Evolutionary conservation across 1,140 invertebrate species (phyloP), one percentile per base, ranked within the genome.

Genomic region (Ostrea denselamellosa): DNA sequence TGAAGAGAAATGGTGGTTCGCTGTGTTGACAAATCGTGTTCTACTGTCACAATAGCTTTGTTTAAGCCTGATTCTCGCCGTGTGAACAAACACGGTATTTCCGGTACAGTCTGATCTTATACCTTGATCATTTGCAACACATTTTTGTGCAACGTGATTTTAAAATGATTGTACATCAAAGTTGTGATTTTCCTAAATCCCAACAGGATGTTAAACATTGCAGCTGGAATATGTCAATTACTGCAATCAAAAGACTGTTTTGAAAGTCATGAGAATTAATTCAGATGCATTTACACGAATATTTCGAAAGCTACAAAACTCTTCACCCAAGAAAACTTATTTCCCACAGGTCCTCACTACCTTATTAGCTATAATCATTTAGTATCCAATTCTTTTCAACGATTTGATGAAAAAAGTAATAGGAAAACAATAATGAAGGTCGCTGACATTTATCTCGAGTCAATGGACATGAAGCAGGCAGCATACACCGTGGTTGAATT

Each of bases 41-140:
- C 28, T 25, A 77, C 5, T 25, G 12, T 25, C 22, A 14, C 68
- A 77, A 25, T 62, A 77, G 25, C 25, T 34, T 34, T 77, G 25
- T 25, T 12, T 34, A 77, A 34, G 14, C 4, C 68, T 25, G 25
- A 25, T 77, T 22, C 68, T 77, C 68, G 68, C 28, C 68, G 14
- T 28, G 22, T 77, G 68, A 77, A 77, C 68, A 77, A 77, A 77
- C 28, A 77, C 14, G 14, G 25, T 34, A 77, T 77, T 77, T 77
- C 68, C 68, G 68, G 68, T 77, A 71, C 28, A 77, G 12, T n/a
- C n/a, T 62, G 56, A 58, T 58, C n/a, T n/a, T 12, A 58, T 58
- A 58, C 56, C 10, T 58, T 58, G 56, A 62, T 62, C 56, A n/a
- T 62, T n/a, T 62, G 56, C 56, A 62, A 62, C 17, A 17, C 17